Evolutionary conservation across 2,888 invertebrate genomes (phyloP).

Genomic region (Chloroclysta siterata): DNA sequence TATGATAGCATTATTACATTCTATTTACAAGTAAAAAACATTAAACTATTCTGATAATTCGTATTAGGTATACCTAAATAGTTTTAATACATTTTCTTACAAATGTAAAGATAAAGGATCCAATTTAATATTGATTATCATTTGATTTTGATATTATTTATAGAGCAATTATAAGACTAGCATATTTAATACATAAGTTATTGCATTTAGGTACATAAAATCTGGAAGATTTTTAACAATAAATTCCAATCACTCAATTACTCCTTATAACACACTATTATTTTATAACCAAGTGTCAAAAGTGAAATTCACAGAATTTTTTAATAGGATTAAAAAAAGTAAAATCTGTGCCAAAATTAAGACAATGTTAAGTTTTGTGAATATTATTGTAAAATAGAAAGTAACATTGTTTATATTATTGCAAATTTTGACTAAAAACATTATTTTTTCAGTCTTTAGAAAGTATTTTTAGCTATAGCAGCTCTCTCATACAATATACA

Average conservation of each 20-base stretch:
- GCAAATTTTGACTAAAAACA: background rate
- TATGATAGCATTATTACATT: background rate
- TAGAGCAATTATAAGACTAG: constrained; percentile 16
- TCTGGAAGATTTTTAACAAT: constrained; percentile 5
- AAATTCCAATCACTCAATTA: background rate
- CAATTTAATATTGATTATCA: background rate
- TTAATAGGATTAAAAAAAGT: too few relatives aligned
- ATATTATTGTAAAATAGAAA: background rate
- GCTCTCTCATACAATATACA: background rate
- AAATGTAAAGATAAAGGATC: background rate
- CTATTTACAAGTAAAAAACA: too few relatives aligned
- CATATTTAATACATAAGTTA: constrained; percentile 19
- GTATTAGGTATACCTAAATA: background rate
- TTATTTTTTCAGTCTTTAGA: constrained; percentile 27
- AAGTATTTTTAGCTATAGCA: constrained; percentile 7
- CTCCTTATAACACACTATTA: background rate
- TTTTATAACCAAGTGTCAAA: background rate
- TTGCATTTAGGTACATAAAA: constrained; percentile 11
- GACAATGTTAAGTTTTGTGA: background rate
- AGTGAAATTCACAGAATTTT: too few relatives aligned
- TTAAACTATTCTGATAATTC: too few relatives aligned
- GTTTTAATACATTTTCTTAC: background rate
- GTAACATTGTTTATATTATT: background rate
- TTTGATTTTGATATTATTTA: background rate
- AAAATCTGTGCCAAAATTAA: too few relatives aligned